Base-by-base conservation (phyloP, 1,140 invertebrate species). In the Cydia strobilella region DNA sequence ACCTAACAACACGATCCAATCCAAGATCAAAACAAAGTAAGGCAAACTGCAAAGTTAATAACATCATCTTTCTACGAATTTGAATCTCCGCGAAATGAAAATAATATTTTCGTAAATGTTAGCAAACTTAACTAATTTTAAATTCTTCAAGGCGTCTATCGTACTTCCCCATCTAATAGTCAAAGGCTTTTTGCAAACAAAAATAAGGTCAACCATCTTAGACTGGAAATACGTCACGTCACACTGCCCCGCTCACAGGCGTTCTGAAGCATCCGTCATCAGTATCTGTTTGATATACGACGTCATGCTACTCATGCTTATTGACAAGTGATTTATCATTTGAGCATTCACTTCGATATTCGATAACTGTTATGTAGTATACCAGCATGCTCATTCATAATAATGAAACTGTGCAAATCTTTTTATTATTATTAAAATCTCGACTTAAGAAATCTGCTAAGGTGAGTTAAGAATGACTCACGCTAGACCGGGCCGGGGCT, bases 201-300 rank as follows among this genome's bases (percentile, higher is more conserved):
- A 23, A 59, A 59, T 59, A 10, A 23, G 54, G 54, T 59, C 65
- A 69, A 35, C 42, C 31, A 69, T 31, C 35, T 65, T 27, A 31
- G 27, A 20, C 65, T 69, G 9, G 65, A 69, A n/a, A 69, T 69
- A 31, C 27, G 31, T 69, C 65, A 69, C 27, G 65, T 69, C 65
- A 69, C 35, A 39, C 35, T 69, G 65, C n/a, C 62, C 51, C 65
- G 15, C 31, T 69, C n/a, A 9, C 31, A 23, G 35, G 65, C 65
- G 65, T 69, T 35, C 65, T 69, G 35, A 69, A 69, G 65, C 65
- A 69, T 69, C 65, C 65, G 65, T 69, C 65, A 42, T 69, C 65
- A 69, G 65, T 69, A 69, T 69, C 65, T 69, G 65, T 69, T 69
- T 69, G 65, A 69, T 69, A 35, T 69, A 69, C 65, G 65, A 35